Evolutionary conservation across 2,113 vertebrate species (phyloP), one percentile per base, ranked within the genome.

Genomic region (Microcebus ravelobensis): DNA sequence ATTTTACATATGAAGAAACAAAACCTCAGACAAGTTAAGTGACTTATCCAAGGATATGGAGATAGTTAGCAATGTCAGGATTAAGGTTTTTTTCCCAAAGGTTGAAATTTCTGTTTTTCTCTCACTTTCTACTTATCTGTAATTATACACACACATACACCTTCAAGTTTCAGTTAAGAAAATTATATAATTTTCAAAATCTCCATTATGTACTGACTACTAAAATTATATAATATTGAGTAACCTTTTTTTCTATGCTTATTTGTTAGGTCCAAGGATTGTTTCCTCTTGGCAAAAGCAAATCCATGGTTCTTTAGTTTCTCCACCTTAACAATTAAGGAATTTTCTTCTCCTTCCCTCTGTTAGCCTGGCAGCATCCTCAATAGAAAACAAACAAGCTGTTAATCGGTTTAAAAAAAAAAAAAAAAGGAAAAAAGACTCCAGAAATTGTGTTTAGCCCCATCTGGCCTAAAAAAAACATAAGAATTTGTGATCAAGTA

Each of bases 381-480:
- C 97, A 98, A 97, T 97, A 25, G 11, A 98, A 98, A 98, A 98
- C 97, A 99, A 98, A 98, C 96, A 98, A 97, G 86, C 97, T 98
- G 96, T 96, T 98, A 98, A 98, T 98, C 79, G 63, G 97, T 98
- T 63, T 29, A 98, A 98, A 97, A 96, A 94, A 87, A 65, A 87
- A 65, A 55, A 31, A 96, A 97, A 96, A 94, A 90, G 65, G 61
- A 71, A 27, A 96, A 97, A 92, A 98, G 97, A 90, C 84, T 92
- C 96, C 97, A 98, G 96, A 97, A 98, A 99, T 98, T 98, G 97
- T 98, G 96, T 98, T 99, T 98, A 98, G 98, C 97, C 97, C 96
- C 98, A 98, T 99, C 98, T 99, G 98, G 98, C 98, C 98, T 97
- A 98, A 98, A 97, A 97, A 98, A 99, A 98, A 98, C 98, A 98